Percentiles rank a stretch among this genome's conserved stretches.
Evolutionary conservation across 2,113 vertebrate species (phyloP).

Genomic region (Melanotaenia duboulayi): DNA sequence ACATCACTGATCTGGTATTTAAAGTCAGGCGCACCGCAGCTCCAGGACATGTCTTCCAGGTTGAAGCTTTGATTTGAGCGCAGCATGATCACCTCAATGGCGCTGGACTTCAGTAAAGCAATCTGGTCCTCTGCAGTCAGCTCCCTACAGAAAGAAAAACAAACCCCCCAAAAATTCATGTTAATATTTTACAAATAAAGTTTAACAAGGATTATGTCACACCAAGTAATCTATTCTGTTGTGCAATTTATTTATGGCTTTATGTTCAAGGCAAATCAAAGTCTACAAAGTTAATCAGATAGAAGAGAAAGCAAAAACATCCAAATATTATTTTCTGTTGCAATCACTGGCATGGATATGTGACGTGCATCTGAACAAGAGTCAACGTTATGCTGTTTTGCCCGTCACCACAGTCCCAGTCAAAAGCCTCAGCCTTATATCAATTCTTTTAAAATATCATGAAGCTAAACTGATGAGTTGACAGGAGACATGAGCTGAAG

Average conservation of each 20-base stretch:
- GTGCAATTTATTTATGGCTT: too few relatives aligned
- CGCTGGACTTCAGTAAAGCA: constrained; percentile 95
- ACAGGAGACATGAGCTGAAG: constrained; percentile 32
- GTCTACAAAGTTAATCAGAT: background rate
- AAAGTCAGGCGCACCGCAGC: constrained; percentile 90
- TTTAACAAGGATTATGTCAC: too few relatives aligned
- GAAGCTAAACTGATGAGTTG: constrained; percentile 12
- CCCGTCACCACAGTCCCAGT: background rate
- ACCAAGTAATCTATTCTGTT: too few relatives aligned
- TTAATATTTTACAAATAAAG: too few relatives aligned
- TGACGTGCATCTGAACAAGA: too few relatives aligned
- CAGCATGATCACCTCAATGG: constrained; percentile 98
- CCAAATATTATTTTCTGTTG: background rate
- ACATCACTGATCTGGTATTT: constrained; percentile 93
- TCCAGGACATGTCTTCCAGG: constrained; percentile 96
- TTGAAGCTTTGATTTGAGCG: constrained; percentile 96
- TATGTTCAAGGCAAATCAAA: too few relatives aligned
- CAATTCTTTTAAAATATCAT: constrained; percentile 1
- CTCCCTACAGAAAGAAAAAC: constrained; percentile 78
- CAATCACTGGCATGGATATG: background rate
- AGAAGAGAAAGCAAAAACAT: background rate
- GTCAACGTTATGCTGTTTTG: background rate
- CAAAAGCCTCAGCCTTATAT: background rate
- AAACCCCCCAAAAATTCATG: background rate
- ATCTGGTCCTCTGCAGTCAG: constrained; percentile 96